phyloP scores from a whole-genome alignment of 2,888 invertebrate genomes.

The Spilosoma lubricipeda region DNA sequence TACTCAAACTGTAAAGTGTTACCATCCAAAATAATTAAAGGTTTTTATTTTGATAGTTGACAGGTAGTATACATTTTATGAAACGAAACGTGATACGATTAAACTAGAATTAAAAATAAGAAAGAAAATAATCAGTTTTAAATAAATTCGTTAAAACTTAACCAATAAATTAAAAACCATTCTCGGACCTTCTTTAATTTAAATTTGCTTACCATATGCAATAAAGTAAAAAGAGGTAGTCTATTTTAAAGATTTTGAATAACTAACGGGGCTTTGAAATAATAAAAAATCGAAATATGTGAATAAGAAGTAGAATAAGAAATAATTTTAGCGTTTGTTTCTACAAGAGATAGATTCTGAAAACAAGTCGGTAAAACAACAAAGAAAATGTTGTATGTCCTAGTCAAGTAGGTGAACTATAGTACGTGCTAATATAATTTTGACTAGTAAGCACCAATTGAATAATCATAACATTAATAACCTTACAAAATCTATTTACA shows the following conservation, averaged over 20 bases:
- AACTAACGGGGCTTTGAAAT: not conserved
- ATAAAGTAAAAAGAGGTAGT: not conserved
- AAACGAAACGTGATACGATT: not conserved
- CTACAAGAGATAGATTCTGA: not conserved
- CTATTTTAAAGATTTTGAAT: no score
- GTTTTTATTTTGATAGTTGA: not conserved
- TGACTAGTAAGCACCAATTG: constrained; percentile 87
- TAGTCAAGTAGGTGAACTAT: constrained; percentile 51
- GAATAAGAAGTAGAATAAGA: not conserved
- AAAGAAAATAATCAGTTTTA: no score
- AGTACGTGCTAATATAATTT: constrained; percentile 83
- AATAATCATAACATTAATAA: constrained; percentile 69
- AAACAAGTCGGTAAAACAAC: not conserved
- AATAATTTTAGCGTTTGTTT: not conserved
- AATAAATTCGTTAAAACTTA: no score
- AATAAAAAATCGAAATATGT: not conserved
- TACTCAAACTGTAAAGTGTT: not conserved
- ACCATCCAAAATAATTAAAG: not conserved
- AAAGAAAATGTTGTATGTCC: constrained; percentile 39
- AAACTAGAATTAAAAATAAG: not conserved
- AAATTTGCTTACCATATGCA: no score
- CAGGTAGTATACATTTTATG: not conserved
- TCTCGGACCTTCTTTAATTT: no score
- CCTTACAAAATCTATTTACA: constrained; percentile 71
- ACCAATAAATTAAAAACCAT: no score